Evolutionary conservation across 2,113 vertebrate genomes (phyloP).

Genomic region (Strigops habroptila): DNA sequence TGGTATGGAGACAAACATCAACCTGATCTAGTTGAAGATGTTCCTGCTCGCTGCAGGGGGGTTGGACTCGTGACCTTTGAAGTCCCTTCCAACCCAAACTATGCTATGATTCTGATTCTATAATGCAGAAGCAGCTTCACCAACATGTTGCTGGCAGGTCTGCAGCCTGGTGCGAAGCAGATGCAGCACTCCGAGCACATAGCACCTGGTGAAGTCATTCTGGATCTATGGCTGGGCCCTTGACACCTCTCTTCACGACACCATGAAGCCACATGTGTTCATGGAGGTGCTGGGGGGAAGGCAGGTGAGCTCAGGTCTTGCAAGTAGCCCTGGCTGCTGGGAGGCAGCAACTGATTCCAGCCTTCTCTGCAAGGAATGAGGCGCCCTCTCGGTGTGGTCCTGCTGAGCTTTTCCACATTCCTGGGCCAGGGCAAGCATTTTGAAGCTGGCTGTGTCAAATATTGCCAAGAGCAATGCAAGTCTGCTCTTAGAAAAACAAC

Average conservation of each 20-base stretch:
- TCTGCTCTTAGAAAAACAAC: background rate
- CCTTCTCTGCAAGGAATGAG: background rate
- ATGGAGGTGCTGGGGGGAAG: background rate
- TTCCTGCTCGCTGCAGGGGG: background rate
- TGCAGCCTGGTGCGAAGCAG: background rate
- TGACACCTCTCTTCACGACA: background rate
- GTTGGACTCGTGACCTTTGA: background rate
- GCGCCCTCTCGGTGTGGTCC: fast-evolving
- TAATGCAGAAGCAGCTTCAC: background rate
- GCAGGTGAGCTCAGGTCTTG: background rate
- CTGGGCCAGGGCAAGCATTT: background rate
- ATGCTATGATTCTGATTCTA: background rate
- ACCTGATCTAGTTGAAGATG: background rate
- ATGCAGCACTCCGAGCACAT: background rate
- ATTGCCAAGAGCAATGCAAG: background rate
- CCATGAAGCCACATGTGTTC: background rate
- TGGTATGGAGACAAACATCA: background rate
- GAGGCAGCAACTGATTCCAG: background rate
- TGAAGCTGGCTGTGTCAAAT: background rate
- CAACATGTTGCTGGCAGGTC: fast-evolving
- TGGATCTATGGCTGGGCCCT: background rate
- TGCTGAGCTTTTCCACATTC: background rate
- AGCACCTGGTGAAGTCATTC: background rate
- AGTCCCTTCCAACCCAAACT: background rate
- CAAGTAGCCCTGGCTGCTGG: background rate